Evolutionary conservation across 2,113 vertebrate species (phyloP).

Genomic region (Psephotus haematonotus): DNA sequence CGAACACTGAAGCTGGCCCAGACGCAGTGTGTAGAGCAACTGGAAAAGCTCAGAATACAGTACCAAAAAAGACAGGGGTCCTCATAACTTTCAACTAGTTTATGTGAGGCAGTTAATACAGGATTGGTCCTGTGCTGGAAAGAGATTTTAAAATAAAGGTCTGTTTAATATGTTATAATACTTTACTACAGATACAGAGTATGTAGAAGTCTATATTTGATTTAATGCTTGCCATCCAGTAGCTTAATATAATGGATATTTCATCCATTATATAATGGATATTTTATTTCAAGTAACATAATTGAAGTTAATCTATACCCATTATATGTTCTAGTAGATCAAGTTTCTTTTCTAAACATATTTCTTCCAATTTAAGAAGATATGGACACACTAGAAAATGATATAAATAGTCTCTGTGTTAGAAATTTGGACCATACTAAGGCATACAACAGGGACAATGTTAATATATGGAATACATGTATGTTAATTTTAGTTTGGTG

Average conservation of each 20-base stretch:
- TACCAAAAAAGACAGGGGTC: constrained; percentile 87
- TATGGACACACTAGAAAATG: constrained; percentile 48
- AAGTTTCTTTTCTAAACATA: constrained; percentile 65
- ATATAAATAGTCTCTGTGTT: constrained; percentile 62
- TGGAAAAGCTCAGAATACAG: constrained; percentile 88
- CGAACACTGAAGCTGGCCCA: constrained; percentile 86
- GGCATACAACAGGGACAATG: constrained; percentile 19
- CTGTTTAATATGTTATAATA: constrained; percentile 50
- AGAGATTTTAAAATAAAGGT: constrained; percentile 53
- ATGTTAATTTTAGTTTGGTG: constrained; percentile 59
- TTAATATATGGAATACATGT: constrained; percentile 55
- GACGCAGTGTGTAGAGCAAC: constrained; percentile 86
- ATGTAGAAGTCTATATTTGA: constrained; percentile 61
- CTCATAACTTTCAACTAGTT: constrained; percentile 78
- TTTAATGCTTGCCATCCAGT: constrained; percentile 61
- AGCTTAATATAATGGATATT: constrained; percentile 71
- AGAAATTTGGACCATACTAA: constrained; percentile 58
- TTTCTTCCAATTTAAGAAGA: constrained; percentile 68
- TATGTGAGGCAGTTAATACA: neutral
- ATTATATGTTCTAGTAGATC: constrained; percentile 64
- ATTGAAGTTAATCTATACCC: constrained; percentile 62
- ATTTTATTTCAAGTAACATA: constrained; percentile 70
- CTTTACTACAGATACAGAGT: constrained; percentile 56
- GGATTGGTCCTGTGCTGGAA: constrained; percentile 25
- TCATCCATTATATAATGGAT: constrained; percentile 68